Conservation (phyloP, 2,797 vertebrate genomes). For the Megaceryle alcyon region DNA sequence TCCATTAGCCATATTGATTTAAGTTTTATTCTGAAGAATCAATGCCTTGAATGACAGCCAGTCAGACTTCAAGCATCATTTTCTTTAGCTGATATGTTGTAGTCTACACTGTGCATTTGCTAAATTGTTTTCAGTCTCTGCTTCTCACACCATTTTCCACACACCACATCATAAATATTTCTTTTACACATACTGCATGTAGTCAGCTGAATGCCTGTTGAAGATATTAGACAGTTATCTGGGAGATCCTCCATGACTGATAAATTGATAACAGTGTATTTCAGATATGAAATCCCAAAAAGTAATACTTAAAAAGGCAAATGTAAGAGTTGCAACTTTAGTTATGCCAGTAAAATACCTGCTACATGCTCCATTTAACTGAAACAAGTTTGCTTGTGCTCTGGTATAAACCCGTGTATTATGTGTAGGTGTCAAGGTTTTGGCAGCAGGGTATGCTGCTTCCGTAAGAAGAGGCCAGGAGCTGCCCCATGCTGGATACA, state of each 20-base stretch:
- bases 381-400: background rate
- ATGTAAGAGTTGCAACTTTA: background rate
- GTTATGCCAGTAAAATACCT: background rate
- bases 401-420: background rate
- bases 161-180: background rate
- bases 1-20: background rate
- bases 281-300: background rate
- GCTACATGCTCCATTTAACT: accelerated
- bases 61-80: background rate
- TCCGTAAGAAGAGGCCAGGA: background rate
- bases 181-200: background rate
- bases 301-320: background rate
- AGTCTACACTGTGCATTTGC: background rate
- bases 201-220: background rate
- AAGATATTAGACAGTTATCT: background rate
- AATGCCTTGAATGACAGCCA: background rate
- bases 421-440: background rate
- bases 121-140: background rate
- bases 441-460: accelerated
- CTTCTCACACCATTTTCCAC: background rate
- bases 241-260: background rate
- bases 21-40: background rate
- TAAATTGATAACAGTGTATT: background rate
- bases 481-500: background rate
- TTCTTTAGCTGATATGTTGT: background rate